A percentile compares a stretch with the other conserved stretches of the same genome.
These are phyloP conservation scores for Pithys albifrons DNA, from an alignment of 2,113 vertebrate genomes.

Conservation along the genomic window DNA sequence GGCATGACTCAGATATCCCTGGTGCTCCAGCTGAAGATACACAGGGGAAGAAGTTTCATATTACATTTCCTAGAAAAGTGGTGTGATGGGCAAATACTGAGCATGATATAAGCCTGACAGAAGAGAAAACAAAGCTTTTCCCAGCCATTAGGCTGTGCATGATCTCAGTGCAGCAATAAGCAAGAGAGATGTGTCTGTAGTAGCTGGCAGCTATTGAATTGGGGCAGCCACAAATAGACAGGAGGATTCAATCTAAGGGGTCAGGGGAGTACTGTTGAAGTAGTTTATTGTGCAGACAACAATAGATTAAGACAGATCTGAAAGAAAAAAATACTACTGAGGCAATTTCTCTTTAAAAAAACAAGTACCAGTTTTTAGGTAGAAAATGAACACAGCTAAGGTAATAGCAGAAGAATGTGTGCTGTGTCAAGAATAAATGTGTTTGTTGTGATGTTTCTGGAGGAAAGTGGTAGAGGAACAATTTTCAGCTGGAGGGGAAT, in stretches of 20 bases:
- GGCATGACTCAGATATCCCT: background rate
- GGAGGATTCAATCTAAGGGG: background rate
- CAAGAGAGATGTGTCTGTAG: background rate
- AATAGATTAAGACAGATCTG: background rate
- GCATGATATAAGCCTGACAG: background rate
- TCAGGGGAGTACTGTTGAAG: background rate
- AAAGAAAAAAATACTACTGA: background rate
- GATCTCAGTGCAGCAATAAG: background rate
- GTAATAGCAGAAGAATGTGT: background rate
- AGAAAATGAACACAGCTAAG: background rate
- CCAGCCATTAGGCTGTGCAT: background rate
- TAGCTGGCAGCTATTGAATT: background rate
- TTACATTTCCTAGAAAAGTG: background rate
- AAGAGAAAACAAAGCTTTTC: background rate
- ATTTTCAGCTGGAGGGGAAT: background rate
- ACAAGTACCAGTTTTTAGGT: background rate
- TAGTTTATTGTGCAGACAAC: background rate
- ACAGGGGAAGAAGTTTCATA: background rate
- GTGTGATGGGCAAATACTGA: background rate
- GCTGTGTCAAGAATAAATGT: background rate
- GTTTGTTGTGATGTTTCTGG: background rate
- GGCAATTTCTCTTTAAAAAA: background rate
- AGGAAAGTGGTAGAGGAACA: background rate
- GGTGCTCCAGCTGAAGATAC: background rate
- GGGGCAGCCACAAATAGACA: background rate